These are phyloP conservation scores for Spodoptera picta DNA, from an alignment of 2,888 invertebrate species.

Conservation along the genomic window DNA sequence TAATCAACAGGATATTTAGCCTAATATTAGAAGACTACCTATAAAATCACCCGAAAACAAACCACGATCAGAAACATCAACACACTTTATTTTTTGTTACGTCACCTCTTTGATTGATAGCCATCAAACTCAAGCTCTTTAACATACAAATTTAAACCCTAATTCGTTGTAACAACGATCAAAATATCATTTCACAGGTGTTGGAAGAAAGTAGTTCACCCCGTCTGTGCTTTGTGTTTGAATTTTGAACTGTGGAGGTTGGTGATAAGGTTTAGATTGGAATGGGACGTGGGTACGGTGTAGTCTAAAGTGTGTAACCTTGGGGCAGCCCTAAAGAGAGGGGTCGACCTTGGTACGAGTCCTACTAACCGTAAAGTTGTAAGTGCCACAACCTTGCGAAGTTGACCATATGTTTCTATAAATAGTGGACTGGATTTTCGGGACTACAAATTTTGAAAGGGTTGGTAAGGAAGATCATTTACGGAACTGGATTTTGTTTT, in stretches of 20 bases:
- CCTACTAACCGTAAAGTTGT: conserved; percentile 61
- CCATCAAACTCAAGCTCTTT: conserved; percentile 15
- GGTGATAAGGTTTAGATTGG: conserved; percentile 27
- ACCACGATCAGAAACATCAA: conserved; percentile 34
- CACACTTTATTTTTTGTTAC: conserved; percentile 38
- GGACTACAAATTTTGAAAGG: not conserved
- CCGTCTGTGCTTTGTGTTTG: not conserved
- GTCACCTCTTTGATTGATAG: conserved; percentile 52
- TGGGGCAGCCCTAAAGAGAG: conserved; percentile 49
- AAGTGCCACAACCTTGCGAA: conserved; percentile 37
- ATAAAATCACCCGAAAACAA: conserved; percentile 42
- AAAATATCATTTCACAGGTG: not conserved
- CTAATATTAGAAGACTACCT: conserved; percentile 1
- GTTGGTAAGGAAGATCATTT: too few relatives aligned
- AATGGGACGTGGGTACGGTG: conserved; percentile 4
- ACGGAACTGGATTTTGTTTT: too few relatives aligned
- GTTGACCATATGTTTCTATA: conserved; percentile 46
- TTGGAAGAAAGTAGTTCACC: conserved; percentile 23
- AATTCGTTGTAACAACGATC: not conserved
- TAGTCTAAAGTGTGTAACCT: conserved; percentile 41
- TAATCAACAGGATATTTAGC: too few relatives aligned
- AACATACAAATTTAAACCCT: conserved; percentile 26
- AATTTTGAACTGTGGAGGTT: conserved; percentile 12
- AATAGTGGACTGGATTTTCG: conserved; percentile 28
- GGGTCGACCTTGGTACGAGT: conserved; percentile 54